Evolutionary conservation across 2,113 vertebrate species (phyloP).

Genomic region (Pyrgilauda ruficollis): DNA sequence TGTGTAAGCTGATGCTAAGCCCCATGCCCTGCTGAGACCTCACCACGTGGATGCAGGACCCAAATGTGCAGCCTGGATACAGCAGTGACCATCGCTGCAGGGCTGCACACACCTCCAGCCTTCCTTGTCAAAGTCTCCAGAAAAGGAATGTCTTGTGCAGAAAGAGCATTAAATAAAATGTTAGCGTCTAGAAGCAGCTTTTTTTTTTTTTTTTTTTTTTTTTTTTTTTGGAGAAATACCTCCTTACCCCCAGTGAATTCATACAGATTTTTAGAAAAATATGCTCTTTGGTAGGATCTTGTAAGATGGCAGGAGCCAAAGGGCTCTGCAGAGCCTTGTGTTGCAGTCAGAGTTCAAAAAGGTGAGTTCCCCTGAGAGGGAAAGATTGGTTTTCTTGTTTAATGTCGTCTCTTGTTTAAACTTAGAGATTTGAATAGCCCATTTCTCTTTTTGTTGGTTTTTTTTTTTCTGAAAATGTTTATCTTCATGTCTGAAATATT

Average conservation of each 20-base stretch:
- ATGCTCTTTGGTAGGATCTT: background rate
- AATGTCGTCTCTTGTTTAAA: background rate
- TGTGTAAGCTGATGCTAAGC: background rate
- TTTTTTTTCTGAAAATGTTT: background rate
- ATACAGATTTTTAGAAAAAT: background rate
- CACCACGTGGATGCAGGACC: background rate
- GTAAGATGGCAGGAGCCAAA: background rate
- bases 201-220: background rate
- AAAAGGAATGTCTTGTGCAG: background rate
- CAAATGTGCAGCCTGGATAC: background rate
- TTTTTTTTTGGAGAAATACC: background rate
- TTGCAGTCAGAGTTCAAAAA: slow-evolving; percentile 11
- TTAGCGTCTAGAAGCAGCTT: background rate
- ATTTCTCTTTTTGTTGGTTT: background rate
- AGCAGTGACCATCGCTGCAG: background rate
- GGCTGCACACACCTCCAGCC: rapidly evolving
- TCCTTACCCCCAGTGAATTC: background rate
- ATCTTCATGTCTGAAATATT: background rate
- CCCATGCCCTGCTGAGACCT: background rate
- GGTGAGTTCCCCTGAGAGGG: background rate
- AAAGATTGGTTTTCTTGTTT: slow-evolving; percentile 28
- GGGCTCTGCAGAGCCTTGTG: background rate
- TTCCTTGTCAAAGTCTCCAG: background rate
- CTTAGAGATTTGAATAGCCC: background rate
- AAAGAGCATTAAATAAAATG: background rate